Percentiles rank a stretch among this genome's conserved stretches.
These are phyloP conservation scores for Sylvicapra grimmia DNA, from an alignment of 2,113 vertebrate genomes.

Conservation along the genomic window DNA sequence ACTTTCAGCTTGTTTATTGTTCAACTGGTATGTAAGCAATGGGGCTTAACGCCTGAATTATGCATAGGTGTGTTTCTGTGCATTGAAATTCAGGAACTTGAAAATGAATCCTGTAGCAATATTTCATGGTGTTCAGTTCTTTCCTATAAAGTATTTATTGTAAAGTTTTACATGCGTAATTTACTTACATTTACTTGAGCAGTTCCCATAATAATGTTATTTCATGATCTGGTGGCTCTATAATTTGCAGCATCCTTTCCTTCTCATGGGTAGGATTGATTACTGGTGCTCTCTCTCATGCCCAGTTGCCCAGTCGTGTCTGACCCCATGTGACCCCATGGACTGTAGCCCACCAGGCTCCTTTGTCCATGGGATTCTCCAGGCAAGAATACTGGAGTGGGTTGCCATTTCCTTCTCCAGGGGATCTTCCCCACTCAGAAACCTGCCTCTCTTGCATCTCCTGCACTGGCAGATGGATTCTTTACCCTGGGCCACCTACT, in stretches of 20 bases:
- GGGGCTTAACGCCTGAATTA: neutral
- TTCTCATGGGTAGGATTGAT: neutral
- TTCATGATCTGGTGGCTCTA: neutral
- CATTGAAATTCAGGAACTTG: neutral
- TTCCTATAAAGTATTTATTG: slow-evolving; percentile 13
- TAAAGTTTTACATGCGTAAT: neutral
- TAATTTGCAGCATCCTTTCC: neutral
- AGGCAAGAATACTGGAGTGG: neutral
- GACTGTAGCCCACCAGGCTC: neutral
- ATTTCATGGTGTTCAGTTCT: neutral
- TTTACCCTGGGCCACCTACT: neutral
- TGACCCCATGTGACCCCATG: neutral
- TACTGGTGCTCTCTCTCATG: neutral
- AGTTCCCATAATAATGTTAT: neutral
- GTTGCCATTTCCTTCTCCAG: neutral
- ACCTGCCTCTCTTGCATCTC: neutral
- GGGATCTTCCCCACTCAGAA: neutral
- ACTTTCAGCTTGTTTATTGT: slow-evolving; percentile 13
- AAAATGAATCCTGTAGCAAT: neutral
- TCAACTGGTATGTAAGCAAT: neutral
- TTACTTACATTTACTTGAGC: neutral
- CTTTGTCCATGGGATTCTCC: neutral
- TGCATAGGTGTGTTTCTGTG: neutral
- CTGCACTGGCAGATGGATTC: neutral
- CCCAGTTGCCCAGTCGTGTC: neutral